Base-by-base conservation (phyloP, 2,888 invertebrate species). In the Papilio elwesi region DNA sequence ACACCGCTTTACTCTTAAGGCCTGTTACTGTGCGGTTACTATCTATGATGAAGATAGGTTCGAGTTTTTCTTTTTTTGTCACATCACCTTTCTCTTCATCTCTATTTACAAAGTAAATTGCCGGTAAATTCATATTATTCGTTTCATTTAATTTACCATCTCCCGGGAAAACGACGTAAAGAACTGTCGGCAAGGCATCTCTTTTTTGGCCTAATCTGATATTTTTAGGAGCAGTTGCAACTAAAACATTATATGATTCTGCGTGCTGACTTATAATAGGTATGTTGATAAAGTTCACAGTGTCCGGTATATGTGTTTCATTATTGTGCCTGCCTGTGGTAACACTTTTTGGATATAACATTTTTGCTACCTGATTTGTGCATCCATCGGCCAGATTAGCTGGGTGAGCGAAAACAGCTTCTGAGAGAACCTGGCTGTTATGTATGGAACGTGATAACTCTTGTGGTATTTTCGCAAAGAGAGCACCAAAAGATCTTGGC, bases 1-100 rank as follows among this genome's bases (percentile, higher is more conserved):
- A 78, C 26, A 93, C 78, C 77, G 87, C 85, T 72, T 84, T 88
- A 75, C 93, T 93, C 74, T 86, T 90, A 13, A 92, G 63, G 4
- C 89, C 87, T 0, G 93, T 92, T 0, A 92, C 90, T 0, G 90
- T 92, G 49, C 93, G 83, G 69, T 92, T 92, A 76, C 77, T 89
- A 72, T 92, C 85, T 10, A 93, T 77, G 7, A 92, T 81, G 6
- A 91, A 69, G 72, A 92, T 77, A 0, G 90, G 90, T 55, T 90
- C 88, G 2, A 78, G 71, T 15, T 77, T 76, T 26, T 79, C 75
- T 51, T 79, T 84, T 53, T 81, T 84, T 12, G 71, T 69, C 0
- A 75, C 65, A 64, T 79, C 74, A 26, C 77, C 70, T 49, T 77
- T 77, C 9, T 65, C 78, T 7, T 77, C 73, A 2, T 69, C 75